Base-by-base conservation (phyloP, 2,797 vertebrate genomes). In the Silurus lanzhouensis region DNA sequence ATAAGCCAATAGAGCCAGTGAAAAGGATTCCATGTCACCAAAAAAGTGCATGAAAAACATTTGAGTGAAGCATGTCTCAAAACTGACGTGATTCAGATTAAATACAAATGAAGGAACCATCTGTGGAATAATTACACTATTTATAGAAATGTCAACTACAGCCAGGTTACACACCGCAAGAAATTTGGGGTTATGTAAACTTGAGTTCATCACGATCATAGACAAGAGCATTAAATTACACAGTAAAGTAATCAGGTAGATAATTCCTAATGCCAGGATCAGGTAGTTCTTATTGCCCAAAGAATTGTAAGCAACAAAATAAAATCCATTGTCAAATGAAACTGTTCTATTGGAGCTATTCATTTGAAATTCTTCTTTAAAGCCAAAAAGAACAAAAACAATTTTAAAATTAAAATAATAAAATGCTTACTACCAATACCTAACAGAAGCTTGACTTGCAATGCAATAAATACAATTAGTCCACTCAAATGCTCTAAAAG, bases 111-210 rank as follows among this genome's bases (percentile, higher is more conserved):
- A 89, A 25, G 89, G 88, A 58, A 91, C 83, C 89, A 90, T 90
- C 46, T 91, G 89, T n/a, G 89, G 90, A 83, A 91, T 88, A 17
- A 91, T 89, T 86, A 91, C 90, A 87, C 88, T 91, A 80, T 80
- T 91, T 8, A 91, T 76, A 57, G 88, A 90, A 79, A 93, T 88
- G 68, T 94, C 93, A 8, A 92, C 89, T 46, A 91, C 25, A 20
- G 92, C 91, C 44, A 93, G 90, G 83, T 93, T 92, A 63, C 90
- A 91, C 44, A 93, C 85, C 20, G 92, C 87, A 60, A 93, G 17
- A 81, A 90, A 93, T 89, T 92, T 94, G 5, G 93, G 91, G 84
- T 92, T 92, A 76, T 93, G 92, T 44, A 94, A 81, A 72, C 85
- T 90, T 61, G 85, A 66, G 83, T 89, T 90, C 72, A 87, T 85